phyloP scores from a whole-genome alignment of 2,797 vertebrate species.

The Tokudaia muenninki region DNA sequence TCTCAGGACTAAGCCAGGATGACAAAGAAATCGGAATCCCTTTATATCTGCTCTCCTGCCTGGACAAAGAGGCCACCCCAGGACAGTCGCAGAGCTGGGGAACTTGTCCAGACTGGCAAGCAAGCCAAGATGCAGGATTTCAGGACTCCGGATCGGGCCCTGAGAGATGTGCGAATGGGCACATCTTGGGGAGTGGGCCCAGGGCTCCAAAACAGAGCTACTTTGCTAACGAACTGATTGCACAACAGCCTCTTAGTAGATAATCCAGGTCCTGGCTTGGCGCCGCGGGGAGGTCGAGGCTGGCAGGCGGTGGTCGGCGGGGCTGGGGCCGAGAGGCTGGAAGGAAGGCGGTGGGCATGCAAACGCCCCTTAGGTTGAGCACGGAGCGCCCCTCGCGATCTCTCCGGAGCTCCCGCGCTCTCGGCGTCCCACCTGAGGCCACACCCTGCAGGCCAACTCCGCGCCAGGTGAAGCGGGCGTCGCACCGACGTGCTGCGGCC shows the following conservation, averaged over 20 bases:
- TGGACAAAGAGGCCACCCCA: neutral
- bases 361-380: neutral
- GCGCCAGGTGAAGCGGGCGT: constrained; percentile 85
- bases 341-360: neutral
- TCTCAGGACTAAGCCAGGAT: neutral
- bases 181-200: neutral
- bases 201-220: constrained; percentile 62
- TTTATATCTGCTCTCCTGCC: neutral
- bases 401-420: constrained; percentile 83
- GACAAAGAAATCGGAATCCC: neutral
- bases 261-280: neutral
- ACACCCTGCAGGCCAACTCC: constrained; percentile 89
- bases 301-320: neutral
- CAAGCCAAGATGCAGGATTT: neutral
- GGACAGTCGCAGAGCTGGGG: neutral
- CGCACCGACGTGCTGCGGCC: constrained; percentile 87
- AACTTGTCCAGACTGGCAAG: neutral
- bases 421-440: constrained; percentile 88
- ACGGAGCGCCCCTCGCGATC: constrained; percentile 77
- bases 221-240: constrained; percentile 55
- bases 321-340: neutral
- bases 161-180: neutral
- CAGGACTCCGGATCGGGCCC: neutral
- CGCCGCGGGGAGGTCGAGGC: neutral
- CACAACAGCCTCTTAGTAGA: neutral